A percentile compares a stretch with the other conserved stretches of the same genome.
Conservation (phyloP, 1,140 invertebrate genomes). For the Pseudomyrmex gracilis region DNA sequence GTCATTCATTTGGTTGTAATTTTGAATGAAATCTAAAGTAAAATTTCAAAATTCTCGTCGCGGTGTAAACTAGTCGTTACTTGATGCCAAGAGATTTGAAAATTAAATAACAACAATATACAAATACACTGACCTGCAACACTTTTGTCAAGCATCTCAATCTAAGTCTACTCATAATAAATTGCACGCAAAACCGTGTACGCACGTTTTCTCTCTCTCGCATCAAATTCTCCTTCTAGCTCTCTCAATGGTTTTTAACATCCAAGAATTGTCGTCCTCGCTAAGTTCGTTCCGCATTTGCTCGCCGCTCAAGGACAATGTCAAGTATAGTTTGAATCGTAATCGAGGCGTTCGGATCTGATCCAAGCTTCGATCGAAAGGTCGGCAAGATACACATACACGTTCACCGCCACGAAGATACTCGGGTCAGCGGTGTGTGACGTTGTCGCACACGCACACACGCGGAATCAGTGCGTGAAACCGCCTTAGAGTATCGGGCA, state of each 20-base stretch:
- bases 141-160: no score
- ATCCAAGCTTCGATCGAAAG: conserved; percentile 19
- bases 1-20: neutral
- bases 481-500: neutral
- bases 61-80: no score
- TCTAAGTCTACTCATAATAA: no score
- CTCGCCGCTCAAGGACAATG: conserved; percentile 21
- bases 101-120: no score
- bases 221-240: no score
- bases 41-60: no score
- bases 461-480: neutral
- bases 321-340: conserved; percentile 49
- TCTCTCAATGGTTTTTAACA: no score
- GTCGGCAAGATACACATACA: conserved; percentile 6
- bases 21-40: no score
- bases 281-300: conserved; percentile 1
- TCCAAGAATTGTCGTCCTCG: neutral
- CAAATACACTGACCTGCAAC: no score
- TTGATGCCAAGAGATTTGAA: no score
- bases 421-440: neutral
- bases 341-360: conserved; percentile 15
- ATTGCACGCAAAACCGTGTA: no score
- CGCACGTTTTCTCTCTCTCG: no score
- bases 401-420: neutral
- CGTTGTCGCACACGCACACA: neutral